Base-by-base conservation (phyloP, 2,797 vertebrate genomes). In the Okamejei kenojei region DNA sequence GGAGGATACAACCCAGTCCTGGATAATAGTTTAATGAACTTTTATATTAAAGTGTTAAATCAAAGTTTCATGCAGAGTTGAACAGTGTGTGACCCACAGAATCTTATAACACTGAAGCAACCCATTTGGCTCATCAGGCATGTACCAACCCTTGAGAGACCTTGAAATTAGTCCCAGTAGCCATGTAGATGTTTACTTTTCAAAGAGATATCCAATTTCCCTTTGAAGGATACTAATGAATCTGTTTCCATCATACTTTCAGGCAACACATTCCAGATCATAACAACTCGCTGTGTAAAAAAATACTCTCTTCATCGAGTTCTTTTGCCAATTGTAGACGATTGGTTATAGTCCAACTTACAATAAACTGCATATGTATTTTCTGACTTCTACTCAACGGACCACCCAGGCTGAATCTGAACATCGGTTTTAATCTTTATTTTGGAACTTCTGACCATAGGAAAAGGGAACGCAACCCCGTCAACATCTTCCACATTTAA, bases 301-400 rank as follows among this genome's bases (percentile, higher is more conserved):
- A 88, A 68, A 68, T 13, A 86, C 65, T 68, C 84, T 35, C 84
- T 32, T 88, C 84, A 88, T 68, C 61, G 65, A n/a, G 63, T 88
- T 88, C 61, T 68, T 88, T 88, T 88, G 84, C 84, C 84, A 88
- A 88, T 88, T 88, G 61, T 63, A 88, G 84, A 68, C 63, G 61
- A 88, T 68, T 88, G 84, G 63, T 88, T 68, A 35, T 88, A 32
- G 61, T 88, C 84, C 84, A 88, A 88, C n/a, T 88, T 88, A 88
- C 84, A 88, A 88, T 88, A 88, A 88, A 88, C 61, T 88, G 84
- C 84, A 88, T 68, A 88, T 88, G 84, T 88, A 61, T 78, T 78
- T 78, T 35, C 65, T 68, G 63, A 35, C 84, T 88, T 88, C 32
- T 63, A 35, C 84, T 88, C 84, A 88, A 63, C n/a, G 65, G 84